Evolutionary conservation across 2,113 vertebrate species (phyloP).

Genomic region (Malurus melanocephalus): DNA sequence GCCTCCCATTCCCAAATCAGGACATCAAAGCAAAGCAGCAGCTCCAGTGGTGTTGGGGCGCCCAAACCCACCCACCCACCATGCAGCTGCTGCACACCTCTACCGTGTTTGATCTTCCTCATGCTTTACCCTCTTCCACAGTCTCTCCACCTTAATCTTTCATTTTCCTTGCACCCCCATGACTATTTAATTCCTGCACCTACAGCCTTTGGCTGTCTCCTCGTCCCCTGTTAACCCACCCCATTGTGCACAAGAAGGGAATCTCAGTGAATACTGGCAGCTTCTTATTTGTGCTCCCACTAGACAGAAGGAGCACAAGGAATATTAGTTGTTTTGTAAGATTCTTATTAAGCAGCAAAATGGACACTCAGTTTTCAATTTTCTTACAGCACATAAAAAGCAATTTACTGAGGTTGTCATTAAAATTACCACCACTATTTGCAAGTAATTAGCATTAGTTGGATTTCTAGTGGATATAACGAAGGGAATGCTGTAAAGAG

Average conservation of each 20-base stretch:
- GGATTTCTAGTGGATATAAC: background rate
- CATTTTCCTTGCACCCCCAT: background rate
- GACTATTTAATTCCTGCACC: background rate
- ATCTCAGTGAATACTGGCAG: background rate
- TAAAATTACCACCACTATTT: conserved; percentile 50
- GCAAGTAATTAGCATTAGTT: conserved; percentile 32
- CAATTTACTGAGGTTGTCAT: conserved; percentile 28
- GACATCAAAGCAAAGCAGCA: background rate
- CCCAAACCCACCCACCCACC: background rate
- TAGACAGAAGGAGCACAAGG: background rate
- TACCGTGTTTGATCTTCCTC: background rate
- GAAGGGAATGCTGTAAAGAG: conserved; percentile 1
- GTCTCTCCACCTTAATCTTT: background rate
- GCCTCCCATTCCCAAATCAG: no score
- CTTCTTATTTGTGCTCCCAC: background rate
- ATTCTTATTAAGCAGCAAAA: conserved; percentile 23
- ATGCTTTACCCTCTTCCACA: background rate
- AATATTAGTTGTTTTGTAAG: background rate
- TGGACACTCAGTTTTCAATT: conserved; percentile 11
- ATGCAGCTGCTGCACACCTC: background rate
- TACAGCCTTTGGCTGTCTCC: background rate
- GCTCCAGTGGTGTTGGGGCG: background rate
- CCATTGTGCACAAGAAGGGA: background rate
- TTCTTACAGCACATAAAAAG: conserved; percentile 39
- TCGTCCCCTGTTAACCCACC: background rate